Evolutionary conservation across 2,113 vertebrate genomes (phyloP).

Genomic region (Oryzias melastigma): DNA sequence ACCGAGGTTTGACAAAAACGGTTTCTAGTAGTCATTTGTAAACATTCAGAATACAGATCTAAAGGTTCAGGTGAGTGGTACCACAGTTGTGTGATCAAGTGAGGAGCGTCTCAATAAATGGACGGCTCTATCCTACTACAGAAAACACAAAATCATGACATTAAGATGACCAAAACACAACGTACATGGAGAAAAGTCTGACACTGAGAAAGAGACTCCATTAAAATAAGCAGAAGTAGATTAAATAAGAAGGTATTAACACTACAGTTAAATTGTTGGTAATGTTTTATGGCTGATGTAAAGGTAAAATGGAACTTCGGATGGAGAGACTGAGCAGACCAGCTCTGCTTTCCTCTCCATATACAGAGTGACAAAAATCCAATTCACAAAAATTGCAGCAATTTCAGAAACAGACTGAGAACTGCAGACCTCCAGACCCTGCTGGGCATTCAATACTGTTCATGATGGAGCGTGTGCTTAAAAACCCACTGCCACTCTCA

Average conservation of each 20-base stretch:
- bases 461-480: slow-evolving; percentile 45
- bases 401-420: slow-evolving; percentile 33
- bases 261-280: slow-evolving; percentile 22
- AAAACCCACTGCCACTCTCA: slow-evolving; percentile 59
- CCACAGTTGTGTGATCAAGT: slow-evolving; percentile 7
- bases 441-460: slow-evolving; percentile 58
- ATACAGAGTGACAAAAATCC: slow-evolving; percentile 51
- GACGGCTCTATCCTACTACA: slow-evolving; percentile 10
- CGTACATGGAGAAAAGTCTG: slow-evolving; percentile 17
- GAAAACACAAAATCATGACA: slow-evolving; percentile 21
- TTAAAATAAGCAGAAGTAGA: slow-evolving; percentile 1
- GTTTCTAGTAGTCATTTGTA: slow-evolving; percentile 61
- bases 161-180: slow-evolving; percentile 17
- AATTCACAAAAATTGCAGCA: slow-evolving; percentile 67
- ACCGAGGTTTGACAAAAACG: slow-evolving; percentile 21
- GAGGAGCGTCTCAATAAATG: slow-evolving; percentile 7
- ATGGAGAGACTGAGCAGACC: slow-evolving; percentile 29
- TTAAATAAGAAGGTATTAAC: slow-evolving; percentile 24
- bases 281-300: slow-evolving; percentile 16
- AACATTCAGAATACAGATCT: slow-evolving; percentile 54
- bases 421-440: slow-evolving; percentile 21
- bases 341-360: slow-evolving; percentile 53
- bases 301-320: neutral
- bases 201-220: slow-evolving; percentile 11
- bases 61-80: slow-evolving; percentile 22